Conservation (phyloP, 2,113 vertebrate species). For the Lates calcarifer region DNA sequence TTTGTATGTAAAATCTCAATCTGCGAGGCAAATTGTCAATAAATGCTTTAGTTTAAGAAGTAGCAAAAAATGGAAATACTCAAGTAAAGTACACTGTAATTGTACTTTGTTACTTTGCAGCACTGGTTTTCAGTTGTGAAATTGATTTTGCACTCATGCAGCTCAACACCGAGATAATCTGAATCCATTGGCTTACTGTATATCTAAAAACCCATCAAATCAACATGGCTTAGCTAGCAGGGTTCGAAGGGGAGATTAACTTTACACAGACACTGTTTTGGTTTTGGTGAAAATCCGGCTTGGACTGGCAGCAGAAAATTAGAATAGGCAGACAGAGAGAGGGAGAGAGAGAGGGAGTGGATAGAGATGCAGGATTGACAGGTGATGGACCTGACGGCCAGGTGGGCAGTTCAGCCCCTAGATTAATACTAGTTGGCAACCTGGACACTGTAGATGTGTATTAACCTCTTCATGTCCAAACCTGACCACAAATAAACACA, state of each 20-base stretch:
- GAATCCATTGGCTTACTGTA: constrained; percentile 5
- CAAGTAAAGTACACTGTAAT: not conserved
- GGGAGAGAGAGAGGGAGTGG: not conserved
- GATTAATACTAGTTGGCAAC: constrained; percentile 7
- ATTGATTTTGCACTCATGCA: not conserved
- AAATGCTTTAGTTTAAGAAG: no score
- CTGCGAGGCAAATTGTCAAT: no score
- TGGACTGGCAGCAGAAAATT: not conserved
- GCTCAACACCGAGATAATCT: not conserved
- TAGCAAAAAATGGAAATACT: no score
- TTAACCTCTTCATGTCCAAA: not conserved
- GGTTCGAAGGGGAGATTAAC: constrained; percentile 37
- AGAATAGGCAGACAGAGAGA: not conserved
- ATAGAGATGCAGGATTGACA: constrained; percentile 17
- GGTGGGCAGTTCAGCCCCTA: not conserved
- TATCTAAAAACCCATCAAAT: constrained; percentile 48
- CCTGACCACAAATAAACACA: not conserved
- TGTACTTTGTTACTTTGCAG: no score
- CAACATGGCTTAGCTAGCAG: constrained; percentile 21
- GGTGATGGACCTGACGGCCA: constrained; percentile 22
- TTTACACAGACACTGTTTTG: not conserved
- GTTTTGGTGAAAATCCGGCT: not conserved
- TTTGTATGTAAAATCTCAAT: no score
- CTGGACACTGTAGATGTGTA: not conserved
- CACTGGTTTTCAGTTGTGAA: not conserved